phyloP scores from a whole-genome alignment of 1,140 invertebrate species.

The Zaprionus davidi region DNA sequence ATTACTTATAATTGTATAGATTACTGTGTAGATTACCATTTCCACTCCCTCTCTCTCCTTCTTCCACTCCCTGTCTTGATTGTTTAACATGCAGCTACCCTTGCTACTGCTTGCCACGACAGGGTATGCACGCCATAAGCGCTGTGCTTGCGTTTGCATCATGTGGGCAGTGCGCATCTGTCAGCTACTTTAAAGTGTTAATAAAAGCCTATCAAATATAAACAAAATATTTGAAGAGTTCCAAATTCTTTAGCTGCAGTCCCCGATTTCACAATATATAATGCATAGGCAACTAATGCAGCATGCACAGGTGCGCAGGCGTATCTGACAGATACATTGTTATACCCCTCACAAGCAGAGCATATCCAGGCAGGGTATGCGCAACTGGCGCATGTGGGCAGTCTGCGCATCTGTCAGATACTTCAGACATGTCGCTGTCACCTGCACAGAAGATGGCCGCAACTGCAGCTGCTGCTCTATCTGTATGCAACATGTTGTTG shows the following conservation, averaged over 20 bases:
- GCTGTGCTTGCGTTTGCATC: not conserved
- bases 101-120: not conserved
- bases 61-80: too few relatives aligned
- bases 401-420: conserved; percentile 44
- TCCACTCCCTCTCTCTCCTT: too few relatives aligned
- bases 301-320: not conserved
- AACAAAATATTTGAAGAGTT: not conserved
- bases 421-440: conserved; percentile 41
- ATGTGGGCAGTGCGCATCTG: conserved; percentile 52
- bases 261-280: not conserved
- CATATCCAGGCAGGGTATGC: not conserved
- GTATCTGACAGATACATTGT: not conserved
- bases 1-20: too few relatives aligned
- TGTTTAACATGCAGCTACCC: not conserved
- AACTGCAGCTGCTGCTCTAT: conserved; percentile 2
- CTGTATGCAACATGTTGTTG: conserved; percentile 53
- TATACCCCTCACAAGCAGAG: not conserved
- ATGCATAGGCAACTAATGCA: not conserved
- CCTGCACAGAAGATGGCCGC: conserved; percentile 42
- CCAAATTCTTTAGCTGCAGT: not conserved
- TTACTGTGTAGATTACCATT: not conserved
- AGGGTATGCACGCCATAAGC: not conserved
- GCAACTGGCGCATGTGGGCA: conserved; percentile 22
- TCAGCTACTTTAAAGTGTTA: conserved; percentile 25
- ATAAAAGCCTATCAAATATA: conserved; percentile 3